Base-by-base conservation (phyloP, 1,140 invertebrate species). In the Agrypnia vestita region DNA sequence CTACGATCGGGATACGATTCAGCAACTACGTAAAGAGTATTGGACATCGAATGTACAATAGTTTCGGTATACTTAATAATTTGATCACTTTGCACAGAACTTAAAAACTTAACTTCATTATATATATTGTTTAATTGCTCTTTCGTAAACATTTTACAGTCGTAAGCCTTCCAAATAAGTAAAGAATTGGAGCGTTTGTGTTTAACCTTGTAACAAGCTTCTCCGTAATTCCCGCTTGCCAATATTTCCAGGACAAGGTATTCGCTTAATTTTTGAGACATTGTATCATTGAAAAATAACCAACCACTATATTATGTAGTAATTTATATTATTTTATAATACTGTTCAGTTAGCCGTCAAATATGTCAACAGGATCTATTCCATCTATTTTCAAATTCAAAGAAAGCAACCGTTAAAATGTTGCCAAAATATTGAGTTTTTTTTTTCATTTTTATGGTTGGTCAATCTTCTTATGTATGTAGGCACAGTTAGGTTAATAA, bases 121-220 rank as follows among this genome's bases (percentile, higher is more conserved):
- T 51, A 59, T 53, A 72, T 72, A 47, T 59, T 61, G 15, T 78
- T 43, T 47, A 78, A 25, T 59, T 78, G 49, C 19, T 72, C 49
- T 73, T n/a, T 49, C n/a, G 49, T 61, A 10, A 72, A 78, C 4
- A 44, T 44, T 78, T 78, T 72, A 25, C 49, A 61, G 43, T 78
- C 69, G 53, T 78, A 78, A 35, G 77, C 77, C 53, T 78, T 78
- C 77, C 77, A 78, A 49, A 59, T 73, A n/a, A 78, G 55, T 17
- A 78, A 43, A 46, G 77, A 71, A 55, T 78, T 55, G 0, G 67
- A 72, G 21, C 46, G 67, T 61, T 78, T 78, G 15, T 78, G 77
- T 72, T 59, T 71, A 13, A 78, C 77, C 44, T 72, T 78, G 69
- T 78, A 78, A 61, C 77, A 72, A 49, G 77, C 55, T 61, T 78